Percentiles rank a stretch among this genome's conserved stretches.
These are phyloP conservation scores for Notechis scutatus DNA, from an alignment of 2,113 vertebrate species.

Conservation along the genomic window DNA sequence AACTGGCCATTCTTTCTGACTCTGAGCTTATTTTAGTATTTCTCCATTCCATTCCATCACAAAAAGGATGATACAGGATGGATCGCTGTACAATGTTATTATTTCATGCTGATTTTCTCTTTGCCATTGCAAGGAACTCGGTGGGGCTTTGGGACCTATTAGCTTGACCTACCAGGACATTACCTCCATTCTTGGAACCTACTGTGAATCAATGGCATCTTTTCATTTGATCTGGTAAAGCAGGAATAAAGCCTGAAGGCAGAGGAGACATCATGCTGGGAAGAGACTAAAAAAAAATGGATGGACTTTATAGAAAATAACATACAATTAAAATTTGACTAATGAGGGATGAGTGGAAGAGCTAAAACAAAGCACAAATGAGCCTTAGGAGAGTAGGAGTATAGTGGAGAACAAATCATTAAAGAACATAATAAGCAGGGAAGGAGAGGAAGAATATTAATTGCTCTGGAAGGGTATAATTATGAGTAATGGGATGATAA, in stretches of 20 bases:
- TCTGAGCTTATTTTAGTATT: neutral
- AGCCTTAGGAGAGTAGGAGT: neutral
- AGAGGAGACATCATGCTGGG: neutral
- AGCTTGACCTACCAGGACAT: neutral
- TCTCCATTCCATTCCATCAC: neutral
- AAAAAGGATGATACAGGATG: neutral
- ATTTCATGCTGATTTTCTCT: neutral
- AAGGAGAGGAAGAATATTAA: slow-evolving; percentile 33
- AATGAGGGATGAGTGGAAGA: slow-evolving; percentile 3
- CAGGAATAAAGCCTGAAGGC: neutral
- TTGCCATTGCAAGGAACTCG: neutral
- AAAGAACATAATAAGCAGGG: slow-evolving; percentile 24
- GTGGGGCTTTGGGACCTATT: neutral
- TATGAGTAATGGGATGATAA: slow-evolving; percentile 28
- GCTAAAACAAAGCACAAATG: slow-evolving; percentile 14
- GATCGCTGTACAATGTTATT: neutral
- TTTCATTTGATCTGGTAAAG: neutral
- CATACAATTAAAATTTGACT: slow-evolving; percentile 14
- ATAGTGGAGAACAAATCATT: slow-evolving; percentile 2
- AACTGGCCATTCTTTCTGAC: neutral
- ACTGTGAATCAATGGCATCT: slow-evolving; percentile 7
- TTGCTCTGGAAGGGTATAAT: slow-evolving; percentile 27
- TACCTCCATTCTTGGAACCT: neutral
- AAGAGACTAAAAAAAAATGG: slow-evolving; percentile 6
- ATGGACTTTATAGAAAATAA: slow-evolving; percentile 20